Percentiles rank a stretch among this genome's conserved stretches.
Conservation (phyloP, 1,140 invertebrate species). For the Drosophila lowei region DNA sequence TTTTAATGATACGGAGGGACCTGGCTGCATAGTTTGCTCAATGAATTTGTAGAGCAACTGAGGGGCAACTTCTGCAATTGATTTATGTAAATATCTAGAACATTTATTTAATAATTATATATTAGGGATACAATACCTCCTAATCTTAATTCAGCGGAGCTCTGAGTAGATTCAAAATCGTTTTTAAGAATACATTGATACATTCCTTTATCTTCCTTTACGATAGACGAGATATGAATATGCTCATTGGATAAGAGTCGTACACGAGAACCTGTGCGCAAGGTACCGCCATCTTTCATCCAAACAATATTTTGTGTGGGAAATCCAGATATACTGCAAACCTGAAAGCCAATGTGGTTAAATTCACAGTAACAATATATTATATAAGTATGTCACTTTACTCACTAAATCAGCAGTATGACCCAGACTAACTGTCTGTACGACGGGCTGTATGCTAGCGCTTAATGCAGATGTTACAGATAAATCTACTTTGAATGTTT, state of each 20-base stretch:
- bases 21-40: constrained; percentile 91
- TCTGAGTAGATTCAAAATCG: constrained; percentile 88
- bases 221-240: constrained; percentile 87
- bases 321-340: constrained; percentile 90
- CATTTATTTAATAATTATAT: neutral
- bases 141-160: constrained; percentile 88
- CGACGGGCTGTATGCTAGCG: constrained; percentile 84
- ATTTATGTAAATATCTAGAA: neutral
- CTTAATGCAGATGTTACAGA: constrained; percentile 84
- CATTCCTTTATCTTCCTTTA: constrained; percentile 90
- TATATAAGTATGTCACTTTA: constrained; percentile 44
- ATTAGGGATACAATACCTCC: constrained; percentile 85
- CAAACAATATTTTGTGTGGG: constrained; percentile 89
- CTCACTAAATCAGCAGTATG: constrained; percentile 85
- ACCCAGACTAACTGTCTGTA: constrained; percentile 85
- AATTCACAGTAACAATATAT: constrained; percentile 14
- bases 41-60: constrained; percentile 91
- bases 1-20: constrained; percentile 91
- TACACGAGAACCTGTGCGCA: constrained; percentile 85
- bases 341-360: constrained; percentile 57
- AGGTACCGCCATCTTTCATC: constrained; percentile 88
- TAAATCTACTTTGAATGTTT: constrained; percentile 84
- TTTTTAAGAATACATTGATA: constrained; percentile 92
- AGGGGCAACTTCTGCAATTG: constrained; percentile 88
- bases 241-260: constrained; percentile 84